Evolutionary conservation across 1,140 invertebrate genomes (phyloP), one percentile per base, ranked within the genome.

Genomic region (Alviniconcha marisindica): DNA sequence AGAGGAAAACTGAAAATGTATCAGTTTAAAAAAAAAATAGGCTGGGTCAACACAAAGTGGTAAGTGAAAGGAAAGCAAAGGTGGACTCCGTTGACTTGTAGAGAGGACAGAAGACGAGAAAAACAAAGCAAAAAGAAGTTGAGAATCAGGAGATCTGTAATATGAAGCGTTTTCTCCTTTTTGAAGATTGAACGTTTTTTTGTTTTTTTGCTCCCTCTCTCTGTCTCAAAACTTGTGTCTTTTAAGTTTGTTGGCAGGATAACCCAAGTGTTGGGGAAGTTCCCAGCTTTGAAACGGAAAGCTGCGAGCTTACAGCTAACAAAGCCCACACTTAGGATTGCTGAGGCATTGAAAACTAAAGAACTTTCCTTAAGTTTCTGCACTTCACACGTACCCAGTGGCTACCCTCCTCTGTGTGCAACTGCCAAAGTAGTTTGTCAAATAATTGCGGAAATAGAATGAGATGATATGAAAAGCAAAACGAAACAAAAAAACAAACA

Each of bases 231-330:
- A 66, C 18, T 18, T 66, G 18, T 66, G 63, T 66, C n/a, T 66
- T 66, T 66, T 0, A 33, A 66, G 63, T 66, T 33, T 66, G 63
- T 66, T 71, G 36, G 2, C 33, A 71, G 69, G 69, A 10, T 40
- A 71, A 40, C 69, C 69, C 69, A 71, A 31, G 1, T 71, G 33
- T 71, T 15, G 69, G 69, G 36, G 36, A 71, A 40, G 69, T 66
- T 66, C 28, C 63, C 63, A 66, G 63, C 63, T 66, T 66, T 66
- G 63, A 66, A 33, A 24, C 28, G 24, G 31, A 28, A 66, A 66
- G 63, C 63, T 66, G 63, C 31, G 63, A 66, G 63, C 63, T 66
- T 66, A 66, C n/a, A 31, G 28, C 5, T 66, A 15, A 28, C 63
- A 31, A 18, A 14, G 12, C 33, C 24, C 63, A 33, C 14, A 33